Percentiles rank a stretch among this genome's conserved stretches.
Conservation (phyloP, 2,797 vertebrate species). For the Delichon dasypus region DNA sequence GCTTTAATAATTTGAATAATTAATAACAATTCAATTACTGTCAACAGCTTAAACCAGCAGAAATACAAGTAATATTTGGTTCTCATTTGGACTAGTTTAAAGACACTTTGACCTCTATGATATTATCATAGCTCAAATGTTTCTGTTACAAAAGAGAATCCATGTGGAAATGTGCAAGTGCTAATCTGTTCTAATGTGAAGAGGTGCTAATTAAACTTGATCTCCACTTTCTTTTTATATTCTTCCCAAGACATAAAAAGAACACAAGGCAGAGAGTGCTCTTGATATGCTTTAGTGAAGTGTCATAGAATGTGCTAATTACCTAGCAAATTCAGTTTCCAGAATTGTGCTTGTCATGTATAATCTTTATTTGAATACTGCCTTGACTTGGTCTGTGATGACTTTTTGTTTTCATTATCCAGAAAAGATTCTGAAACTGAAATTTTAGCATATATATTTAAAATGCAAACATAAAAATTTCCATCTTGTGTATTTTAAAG, state of each 20-base stretch:
- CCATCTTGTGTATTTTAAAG: neutral
- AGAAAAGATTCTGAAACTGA: neutral
- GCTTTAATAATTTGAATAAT: neutral
- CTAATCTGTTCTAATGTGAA: neutral
- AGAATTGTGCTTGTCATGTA: neutral
- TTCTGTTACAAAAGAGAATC: neutral
- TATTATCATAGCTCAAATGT: neutral
- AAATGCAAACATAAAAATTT: neutral
- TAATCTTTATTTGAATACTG: neutral
- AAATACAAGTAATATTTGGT: neutral
- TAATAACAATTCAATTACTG: neutral
- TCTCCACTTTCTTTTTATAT: neutral
- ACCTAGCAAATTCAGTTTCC: neutral
- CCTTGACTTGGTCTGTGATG: neutral
- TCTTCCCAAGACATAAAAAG: neutral
- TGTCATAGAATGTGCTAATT: neutral
- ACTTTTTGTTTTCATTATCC: neutral
- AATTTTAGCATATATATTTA: neutral
- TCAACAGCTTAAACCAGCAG: neutral
- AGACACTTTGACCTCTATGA: neutral
- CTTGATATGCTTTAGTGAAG: neutral
- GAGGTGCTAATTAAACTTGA: slow-evolving; percentile 23
- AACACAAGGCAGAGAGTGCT: neutral
- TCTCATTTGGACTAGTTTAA: neutral
- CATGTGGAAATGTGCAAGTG: neutral